These are phyloP conservation scores for Petrolisthes manimaculis DNA, from an alignment of 2,888 invertebrate species.

Conservation along the genomic window DNA sequence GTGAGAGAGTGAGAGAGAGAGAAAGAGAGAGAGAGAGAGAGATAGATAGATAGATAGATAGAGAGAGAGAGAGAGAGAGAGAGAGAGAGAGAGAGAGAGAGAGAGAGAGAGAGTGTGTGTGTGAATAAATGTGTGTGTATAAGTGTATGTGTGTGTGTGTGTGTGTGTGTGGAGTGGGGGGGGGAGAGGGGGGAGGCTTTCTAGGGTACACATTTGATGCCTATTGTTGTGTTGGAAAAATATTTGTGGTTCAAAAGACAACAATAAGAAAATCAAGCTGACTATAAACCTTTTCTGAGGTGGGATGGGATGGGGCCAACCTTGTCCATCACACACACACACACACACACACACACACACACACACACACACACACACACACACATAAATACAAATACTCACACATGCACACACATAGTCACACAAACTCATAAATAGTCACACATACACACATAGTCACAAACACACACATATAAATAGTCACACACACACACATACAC, in stretches of 20 bases:
- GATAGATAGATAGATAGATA: no score
- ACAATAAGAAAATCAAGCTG: no score
- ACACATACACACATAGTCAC: background rate
- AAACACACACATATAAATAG: background rate
- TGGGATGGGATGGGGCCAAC: no score
- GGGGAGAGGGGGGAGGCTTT: no score
- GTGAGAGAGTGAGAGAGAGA: constrained; percentile 9
- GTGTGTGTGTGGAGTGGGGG: no score
- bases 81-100: background rate
- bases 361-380: background rate
- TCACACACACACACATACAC: background rate
- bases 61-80: background rate
- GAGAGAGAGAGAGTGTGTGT: background rate
- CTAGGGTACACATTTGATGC: no score
- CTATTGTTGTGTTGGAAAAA: no score
- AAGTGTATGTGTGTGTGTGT: no score
- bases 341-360: background rate
- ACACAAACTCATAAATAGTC: background rate
- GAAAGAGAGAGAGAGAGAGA: background rate
- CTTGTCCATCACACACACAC: background rate
- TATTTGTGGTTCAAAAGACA: no score
- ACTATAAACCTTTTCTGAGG: no score
- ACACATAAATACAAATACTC: background rate
- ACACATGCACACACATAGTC: background rate
- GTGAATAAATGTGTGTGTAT: no score